Evolutionary conservation across 2,888 invertebrate species (phyloP).

Genomic region (Dolichopus griseipennis): DNA sequence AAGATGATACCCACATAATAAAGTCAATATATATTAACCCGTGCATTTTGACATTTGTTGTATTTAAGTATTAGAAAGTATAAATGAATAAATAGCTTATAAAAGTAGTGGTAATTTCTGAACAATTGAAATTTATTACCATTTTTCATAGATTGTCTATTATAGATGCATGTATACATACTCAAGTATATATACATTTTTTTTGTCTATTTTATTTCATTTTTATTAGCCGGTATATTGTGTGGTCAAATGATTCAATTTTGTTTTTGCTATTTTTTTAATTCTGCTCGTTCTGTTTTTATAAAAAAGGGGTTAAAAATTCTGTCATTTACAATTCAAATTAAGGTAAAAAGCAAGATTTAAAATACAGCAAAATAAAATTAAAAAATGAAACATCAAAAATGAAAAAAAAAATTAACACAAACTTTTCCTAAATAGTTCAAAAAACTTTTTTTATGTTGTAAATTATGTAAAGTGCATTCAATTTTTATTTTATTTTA

Average conservation of each 20-base stretch:
- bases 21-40: neutral
- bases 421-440: too few species aligned
- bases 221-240: neutral
- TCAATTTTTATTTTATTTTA: neutral
- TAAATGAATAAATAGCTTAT: too few species aligned
- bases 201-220: too few species aligned
- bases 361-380: too few species aligned
- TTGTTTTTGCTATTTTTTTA: too few species aligned
- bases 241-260: neutral
- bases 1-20: neutral
- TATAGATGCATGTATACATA: too few species aligned
- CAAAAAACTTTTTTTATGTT: neutral
- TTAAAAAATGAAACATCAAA: too few species aligned
- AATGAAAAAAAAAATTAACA: too few species aligned
- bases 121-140: neutral
- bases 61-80: too few species aligned
- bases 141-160: too few species aligned
- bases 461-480: conserved; percentile 2
- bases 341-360: neutral
- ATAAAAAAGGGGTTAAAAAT: neutral
- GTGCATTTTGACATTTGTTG: neutral
- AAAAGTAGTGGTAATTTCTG: neutral
- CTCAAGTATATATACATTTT: too few species aligned
- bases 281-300: too few species aligned
- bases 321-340: conserved; percentile 3